Base-by-base conservation (phyloP, 2,888 invertebrate genomes). In the Leptinotarsa tumamoca region DNA sequence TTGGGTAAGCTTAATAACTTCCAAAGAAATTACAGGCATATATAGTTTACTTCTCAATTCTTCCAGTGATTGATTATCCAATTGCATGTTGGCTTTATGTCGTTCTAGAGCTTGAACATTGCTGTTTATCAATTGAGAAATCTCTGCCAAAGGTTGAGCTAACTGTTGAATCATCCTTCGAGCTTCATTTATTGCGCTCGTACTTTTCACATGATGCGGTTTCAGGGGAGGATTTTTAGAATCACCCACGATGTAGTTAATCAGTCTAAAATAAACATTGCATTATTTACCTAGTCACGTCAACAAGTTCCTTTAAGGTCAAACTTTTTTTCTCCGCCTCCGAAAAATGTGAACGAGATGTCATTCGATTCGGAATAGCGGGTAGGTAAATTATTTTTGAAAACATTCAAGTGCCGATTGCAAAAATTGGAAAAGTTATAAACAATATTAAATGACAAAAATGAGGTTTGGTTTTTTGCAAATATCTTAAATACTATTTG, bases 121-220 rank as follows among this genome's bases (percentile, higher is more conserved):
- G 66, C 87, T 85, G n/a, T 85, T 78, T 33, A 88, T 86, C 4
- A 85, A 74, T 74, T 87, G 84, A 1, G 85, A 82, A 68, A 87
- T 86, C 71, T 87, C 87, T 4, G 87, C 86, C 73, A 88, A 78
- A 1, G 88, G 88, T 77, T 85, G 83, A 1, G 86, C 81, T 43
- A 88, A 72, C 18, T 87, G 84, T 43, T 84, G 79, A 51, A 88
- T 86, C n/a, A 85, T 75, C 67, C 85, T 81, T n/a, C 87, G 77
- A 3, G 86, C 86, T 76, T 87, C 85, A 61, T 87, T 87, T 2
- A 87, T 80, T 4, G 85, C 85, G 18, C 84, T 75, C 1, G 87
- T 87, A 66, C 84, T 84, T 71, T 83, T 80, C 4, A 87, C 83
- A 56, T 80, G 76, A 72, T 87, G 87, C 0, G 88, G 87, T 66